Evolutionary conservation across 2,797 vertebrate genomes (phyloP).

Genomic region (Acanthurus tractus): DNA sequence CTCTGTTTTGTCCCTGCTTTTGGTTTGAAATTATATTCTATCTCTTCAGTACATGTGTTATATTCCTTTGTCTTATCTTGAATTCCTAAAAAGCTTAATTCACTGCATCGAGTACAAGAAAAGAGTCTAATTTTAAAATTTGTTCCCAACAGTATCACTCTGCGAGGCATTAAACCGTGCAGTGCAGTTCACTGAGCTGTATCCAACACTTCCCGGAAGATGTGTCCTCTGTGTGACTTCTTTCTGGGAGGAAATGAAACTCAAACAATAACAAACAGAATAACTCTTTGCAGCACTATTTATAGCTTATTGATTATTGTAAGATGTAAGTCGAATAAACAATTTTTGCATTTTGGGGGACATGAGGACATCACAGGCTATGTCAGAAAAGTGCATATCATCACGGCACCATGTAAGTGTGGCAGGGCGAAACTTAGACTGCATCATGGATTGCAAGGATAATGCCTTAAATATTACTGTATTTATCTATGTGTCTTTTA

Average conservation of each 20-base stretch:
- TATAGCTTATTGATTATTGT: conserved; percentile 51
- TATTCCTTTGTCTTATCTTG: conserved; percentile 32
- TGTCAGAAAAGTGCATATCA: conserved; percentile 17
- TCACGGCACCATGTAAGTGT: conserved; percentile 4
- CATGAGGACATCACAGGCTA: conserved; percentile 20
- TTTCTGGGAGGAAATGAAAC: conserved; percentile 56
- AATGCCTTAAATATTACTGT: background rate
- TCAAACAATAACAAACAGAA: conserved; percentile 64
- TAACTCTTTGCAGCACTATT: conserved; percentile 51
- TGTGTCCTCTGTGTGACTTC: conserved; percentile 73
- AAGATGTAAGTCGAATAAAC: conserved; percentile 57
- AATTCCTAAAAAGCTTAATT: conserved; percentile 53
- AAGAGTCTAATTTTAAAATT: conserved; percentile 57
- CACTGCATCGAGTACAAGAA: conserved; percentile 21
- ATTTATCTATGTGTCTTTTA: no score
- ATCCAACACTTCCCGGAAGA: conserved; percentile 57
- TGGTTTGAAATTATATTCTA: conserved; percentile 3
- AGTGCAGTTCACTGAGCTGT: conserved; percentile 55
- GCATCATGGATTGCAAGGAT: conserved; percentile 23
- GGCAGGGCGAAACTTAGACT: conserved; percentile 8
- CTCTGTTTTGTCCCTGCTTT: conserved; percentile 9
- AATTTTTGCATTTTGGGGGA: conserved; percentile 32
- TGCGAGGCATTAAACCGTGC: conserved; percentile 50
- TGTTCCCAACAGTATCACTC: conserved; percentile 56
- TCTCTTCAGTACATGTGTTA: conserved; percentile 9